Evolutionary conservation across 2,888 invertebrate genomes (phyloP).

Genomic region (Phania funesta): DNA sequence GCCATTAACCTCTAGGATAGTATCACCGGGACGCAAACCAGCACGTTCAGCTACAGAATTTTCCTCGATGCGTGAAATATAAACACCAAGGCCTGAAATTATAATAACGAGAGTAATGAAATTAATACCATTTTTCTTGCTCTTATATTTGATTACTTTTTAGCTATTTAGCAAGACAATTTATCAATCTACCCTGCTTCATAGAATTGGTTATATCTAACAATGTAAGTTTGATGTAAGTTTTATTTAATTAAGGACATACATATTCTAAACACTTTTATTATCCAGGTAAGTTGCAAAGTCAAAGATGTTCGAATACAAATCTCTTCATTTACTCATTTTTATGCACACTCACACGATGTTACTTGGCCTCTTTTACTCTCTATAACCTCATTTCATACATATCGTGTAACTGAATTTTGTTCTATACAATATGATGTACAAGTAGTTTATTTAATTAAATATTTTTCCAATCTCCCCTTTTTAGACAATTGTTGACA

Average conservation of each 20-base stretch:
- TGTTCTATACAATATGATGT: slow-evolving; percentile 2
- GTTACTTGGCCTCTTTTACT: slow-evolving; percentile 23
- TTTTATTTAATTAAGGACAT: no score
- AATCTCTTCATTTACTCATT: neutral
- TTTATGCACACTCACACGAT: neutral
- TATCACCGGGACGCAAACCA: slow-evolving; percentile 94
- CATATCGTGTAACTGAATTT: slow-evolving; percentile 45
- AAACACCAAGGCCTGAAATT: slow-evolving; percentile 90
- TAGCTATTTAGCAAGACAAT: no score
- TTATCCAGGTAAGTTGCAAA: no score
- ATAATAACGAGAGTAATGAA: slow-evolving; percentile 65
- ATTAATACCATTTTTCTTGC: neutral
- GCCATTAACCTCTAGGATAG: slow-evolving; percentile 96
- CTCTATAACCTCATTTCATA: slow-evolving; percentile 32
- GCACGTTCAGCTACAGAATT: slow-evolving; percentile 94
- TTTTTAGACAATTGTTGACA: slow-evolving; percentile 53
- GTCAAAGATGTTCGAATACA: no score
- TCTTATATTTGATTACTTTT: neutral
- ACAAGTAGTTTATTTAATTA: slow-evolving; percentile 19
- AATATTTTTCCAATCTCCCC: no score
- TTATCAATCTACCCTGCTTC: no score
- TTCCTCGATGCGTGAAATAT: slow-evolving; percentile 94
- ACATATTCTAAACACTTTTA: no score
- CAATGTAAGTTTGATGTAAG: no score
- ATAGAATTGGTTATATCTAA: no score